phyloP scores from a whole-genome alignment of 2,888 invertebrate genomes.

The Stomorhina lunata region DNA sequence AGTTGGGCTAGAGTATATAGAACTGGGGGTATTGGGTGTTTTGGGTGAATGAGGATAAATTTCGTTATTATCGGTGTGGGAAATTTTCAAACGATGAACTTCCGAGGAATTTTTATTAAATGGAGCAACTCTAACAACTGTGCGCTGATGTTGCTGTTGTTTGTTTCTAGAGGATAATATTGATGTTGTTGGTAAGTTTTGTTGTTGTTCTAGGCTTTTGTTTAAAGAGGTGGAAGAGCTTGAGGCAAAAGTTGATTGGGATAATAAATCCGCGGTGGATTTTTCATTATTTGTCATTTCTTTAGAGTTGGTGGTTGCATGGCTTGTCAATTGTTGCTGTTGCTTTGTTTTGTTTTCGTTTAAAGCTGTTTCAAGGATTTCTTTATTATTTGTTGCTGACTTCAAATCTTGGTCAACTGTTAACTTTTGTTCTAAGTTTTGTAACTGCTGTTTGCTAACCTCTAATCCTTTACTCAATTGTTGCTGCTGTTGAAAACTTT shows the following conservation, averaged over 20 bases:
- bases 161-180: background rate
- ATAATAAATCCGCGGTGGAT: conserved; percentile 4
- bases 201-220: conserved; percentile 11
- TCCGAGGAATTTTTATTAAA: conserved; percentile 77
- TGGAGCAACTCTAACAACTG: conserved; percentile 81
- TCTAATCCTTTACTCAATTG: conserved; percentile 71
- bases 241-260: conserved; percentile 9
- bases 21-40: conserved; percentile 67
- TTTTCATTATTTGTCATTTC: conserved; percentile 29
- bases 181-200: conserved; percentile 18
- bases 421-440: conserved; percentile 44
- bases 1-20: background rate
- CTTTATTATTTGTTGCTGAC: conserved; percentile 57
- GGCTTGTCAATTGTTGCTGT: conserved; percentile 57
- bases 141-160: conserved; percentile 74
- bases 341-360: conserved; percentile 27
- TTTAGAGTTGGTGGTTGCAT: conserved; percentile 55
- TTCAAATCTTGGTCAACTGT: conserved; percentile 60
- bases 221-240: background rate
- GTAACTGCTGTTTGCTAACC: conserved; percentile 49
- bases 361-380: conserved; percentile 59
- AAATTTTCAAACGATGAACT: conserved; percentile 82
- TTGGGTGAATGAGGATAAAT: conserved; percentile 46
- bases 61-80: conserved; percentile 81
- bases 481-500: conserved; percentile 49